Conservation (phyloP, 2,113 vertebrate species). For the Cyanistes caeruleus region DNA sequence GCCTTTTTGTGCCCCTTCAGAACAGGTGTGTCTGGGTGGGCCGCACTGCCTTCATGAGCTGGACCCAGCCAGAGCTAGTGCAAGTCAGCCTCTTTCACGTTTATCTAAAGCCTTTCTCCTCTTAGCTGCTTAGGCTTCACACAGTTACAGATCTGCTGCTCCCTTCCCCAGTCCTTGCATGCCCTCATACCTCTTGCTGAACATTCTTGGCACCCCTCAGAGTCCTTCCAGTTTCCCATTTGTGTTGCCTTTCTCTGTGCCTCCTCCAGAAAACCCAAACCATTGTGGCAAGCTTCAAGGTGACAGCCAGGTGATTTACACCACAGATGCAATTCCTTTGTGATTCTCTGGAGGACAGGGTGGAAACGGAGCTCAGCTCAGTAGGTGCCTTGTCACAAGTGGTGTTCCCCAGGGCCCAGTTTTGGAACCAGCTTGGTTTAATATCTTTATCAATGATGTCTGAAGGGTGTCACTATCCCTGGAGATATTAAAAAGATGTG, state of each 20-base stretch:
- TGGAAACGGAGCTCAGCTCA: not conserved
- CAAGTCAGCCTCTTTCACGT: not conserved
- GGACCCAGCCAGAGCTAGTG: not conserved
- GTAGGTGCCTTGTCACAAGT: not conserved
- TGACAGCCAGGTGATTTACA: not conserved
- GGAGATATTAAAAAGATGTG: not conserved
- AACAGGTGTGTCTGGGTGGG: not conserved
- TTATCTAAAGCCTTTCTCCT: not conserved
- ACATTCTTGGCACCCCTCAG: not conserved
- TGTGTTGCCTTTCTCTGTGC: not conserved
- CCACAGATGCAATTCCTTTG: not conserved
- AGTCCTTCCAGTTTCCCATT: not conserved
- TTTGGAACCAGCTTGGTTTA: not conserved
- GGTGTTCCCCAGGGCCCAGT: not conserved
- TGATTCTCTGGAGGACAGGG: not conserved
- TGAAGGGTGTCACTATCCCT: not conserved
- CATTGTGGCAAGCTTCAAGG: not conserved
- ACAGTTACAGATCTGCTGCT: not conserved
- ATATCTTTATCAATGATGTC: not conserved
- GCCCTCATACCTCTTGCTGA: fast-evolving
- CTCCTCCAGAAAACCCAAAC: not conserved
- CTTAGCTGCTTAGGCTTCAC: not conserved
- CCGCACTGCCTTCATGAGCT: not conserved
- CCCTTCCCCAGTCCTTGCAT: not conserved
- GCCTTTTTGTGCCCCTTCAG: not conserved